A percentile compares a stretch with the other conserved stretches of the same genome.
Evolutionary conservation across 2,113 vertebrate species (phyloP).

Genomic region (Brachypodius melanocephalos): DNA sequence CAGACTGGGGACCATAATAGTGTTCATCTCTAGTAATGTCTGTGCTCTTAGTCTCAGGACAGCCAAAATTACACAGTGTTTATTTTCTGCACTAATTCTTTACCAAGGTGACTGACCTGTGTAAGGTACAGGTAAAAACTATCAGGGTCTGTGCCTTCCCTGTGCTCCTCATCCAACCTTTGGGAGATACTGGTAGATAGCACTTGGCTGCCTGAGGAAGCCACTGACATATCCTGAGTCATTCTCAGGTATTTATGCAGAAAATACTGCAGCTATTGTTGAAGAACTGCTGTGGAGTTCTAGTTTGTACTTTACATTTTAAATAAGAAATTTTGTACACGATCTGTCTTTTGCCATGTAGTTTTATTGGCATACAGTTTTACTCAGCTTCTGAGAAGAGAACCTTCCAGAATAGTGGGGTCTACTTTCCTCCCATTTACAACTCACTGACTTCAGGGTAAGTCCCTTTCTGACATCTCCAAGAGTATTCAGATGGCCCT

Average conservation of each 20-base stretch:
- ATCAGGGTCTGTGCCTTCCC: not conserved
- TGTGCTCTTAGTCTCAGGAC: not conserved
- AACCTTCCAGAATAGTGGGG: not conserved
- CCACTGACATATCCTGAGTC: accelerated
- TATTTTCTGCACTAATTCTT: not conserved
- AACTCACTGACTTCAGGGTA: not conserved
- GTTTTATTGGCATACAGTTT: not conserved
- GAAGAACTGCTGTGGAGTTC: not conserved
- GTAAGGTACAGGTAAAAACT: not conserved
- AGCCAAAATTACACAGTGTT: not conserved
- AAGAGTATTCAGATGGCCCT: not conserved
- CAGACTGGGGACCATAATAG: not conserved
- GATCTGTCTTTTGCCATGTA: not conserved
- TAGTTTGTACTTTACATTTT: not conserved
- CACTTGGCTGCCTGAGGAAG: not conserved
- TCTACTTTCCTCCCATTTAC: not conserved
- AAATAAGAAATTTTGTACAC: not conserved
- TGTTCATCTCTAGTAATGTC: not conserved
- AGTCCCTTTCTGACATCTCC: not conserved
- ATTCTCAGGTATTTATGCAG: not conserved
- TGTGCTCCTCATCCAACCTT: not conserved
- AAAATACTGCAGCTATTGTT: not conserved
- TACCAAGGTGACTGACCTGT: not conserved
- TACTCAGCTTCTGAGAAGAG: not conserved
- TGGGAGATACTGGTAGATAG: not conserved